Base-by-base conservation (phyloP, 2,888 invertebrate species). In the Ophion obscuratus region DNA sequence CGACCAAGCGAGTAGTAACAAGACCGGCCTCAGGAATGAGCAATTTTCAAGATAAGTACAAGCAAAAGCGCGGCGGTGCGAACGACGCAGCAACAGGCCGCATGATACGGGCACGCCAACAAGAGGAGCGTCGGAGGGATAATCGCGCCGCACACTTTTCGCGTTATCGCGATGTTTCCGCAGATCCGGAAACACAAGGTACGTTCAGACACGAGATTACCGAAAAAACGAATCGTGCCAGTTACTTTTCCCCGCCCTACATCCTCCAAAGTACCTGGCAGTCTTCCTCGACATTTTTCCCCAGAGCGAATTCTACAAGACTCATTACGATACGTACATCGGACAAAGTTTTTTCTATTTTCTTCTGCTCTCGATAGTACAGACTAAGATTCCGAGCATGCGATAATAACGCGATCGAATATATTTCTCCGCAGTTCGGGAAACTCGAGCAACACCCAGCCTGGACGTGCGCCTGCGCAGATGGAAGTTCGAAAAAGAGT, bases 401-500 rank as follows among this genome's bases (percentile, higher is more conserved):
- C 7, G 40, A 17, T 17, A 11, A 17, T 53, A 17, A 53, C 5
- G 14, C 53, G 9, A 40, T 40, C 53, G 14, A 53, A 17, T 53
- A 5, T 14, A 14, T 17, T 17, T 53, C 5, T 17, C n/a, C 40
- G 11, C 17, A 27, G 24, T 24, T 10, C 24, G 27, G 47, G 80
- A 40, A 57, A 57, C 61, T 24, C 24, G n/a, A 62, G 20, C 53
- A 31, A n/a, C 31, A 0, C 2, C 31, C 17, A 78, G 89, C 4
- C 85, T 88, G 11, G 27, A 61, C 4, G 68, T 71, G 1, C 86
- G 88, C 57, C 80, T 93, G 0, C 31, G 83, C 4, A 89, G 88
- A 81, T 93, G 93, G 93, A 89, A 88, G 71, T 85, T 84, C 6
- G 91, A 92, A 36, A 89, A 89, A 0, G 89, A 90, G 0, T 66